Base-by-base conservation (phyloP, 2,113 vertebrate species). In the Drymodes brunneopygia region DNA sequence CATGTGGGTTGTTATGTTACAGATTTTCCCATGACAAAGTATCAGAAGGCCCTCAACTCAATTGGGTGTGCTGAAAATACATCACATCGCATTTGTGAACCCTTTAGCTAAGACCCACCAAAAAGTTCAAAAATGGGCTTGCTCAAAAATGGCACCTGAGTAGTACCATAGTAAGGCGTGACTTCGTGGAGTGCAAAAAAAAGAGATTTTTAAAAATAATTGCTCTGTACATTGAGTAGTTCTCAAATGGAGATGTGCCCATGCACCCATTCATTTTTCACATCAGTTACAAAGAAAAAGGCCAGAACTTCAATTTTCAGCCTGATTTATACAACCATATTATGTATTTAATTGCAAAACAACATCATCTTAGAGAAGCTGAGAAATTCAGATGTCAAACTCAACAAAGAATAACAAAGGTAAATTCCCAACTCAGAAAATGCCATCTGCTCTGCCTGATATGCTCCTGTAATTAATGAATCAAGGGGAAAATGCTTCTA, bases 351-450 rank as follows among this genome's bases (percentile, higher is more conserved):
- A 91, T 66, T 94, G 58, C 23, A 86, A 77, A 83, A 82, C 65
- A 19, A 31, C 33, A 69, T 71, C 17, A 51, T 61, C n/a, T 65
- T 65, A 53, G 36, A 79, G 65, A 89, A 72, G 53, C 40, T 48
- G 35, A 87, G 50, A 88, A 95, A 94, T 77, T 75, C 67, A 75
- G 28, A 85, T 56, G 67, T 93, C 79, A 86, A 88, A 88, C 42
- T 54, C 36, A 77, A 78, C 16, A 61, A 90, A 80, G 45, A 88
- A 73, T 53, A 93, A 90, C 53, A 87, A 60, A 88, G 82, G 71
- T 93, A 88, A 90, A 96, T 58, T 66, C 42, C 69, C 58, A 88
- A 58, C 47, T 73, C 38, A 45, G 81, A 93, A 94, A 94, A 92
- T 47, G 45, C 50, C 58, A 86, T 65, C 71, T 90, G 79, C 64